A percentile compares a stretch with the other conserved stretches of the same genome.
Conservation (phyloP, 2,113 vertebrate genomes). For the Scolopax mira region DNA sequence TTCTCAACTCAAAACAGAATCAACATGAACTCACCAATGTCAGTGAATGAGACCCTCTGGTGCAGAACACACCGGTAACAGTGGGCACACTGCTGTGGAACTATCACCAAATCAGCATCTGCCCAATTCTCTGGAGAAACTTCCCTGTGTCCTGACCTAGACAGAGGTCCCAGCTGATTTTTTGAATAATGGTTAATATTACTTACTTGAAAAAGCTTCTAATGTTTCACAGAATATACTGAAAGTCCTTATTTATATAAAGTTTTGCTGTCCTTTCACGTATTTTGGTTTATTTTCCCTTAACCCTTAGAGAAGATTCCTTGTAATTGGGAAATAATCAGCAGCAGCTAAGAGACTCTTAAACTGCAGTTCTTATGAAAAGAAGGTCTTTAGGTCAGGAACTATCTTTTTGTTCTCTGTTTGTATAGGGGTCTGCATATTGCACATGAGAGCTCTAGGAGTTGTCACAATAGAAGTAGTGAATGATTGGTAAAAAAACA, state of each 20-base stretch:
- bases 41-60: neutral
- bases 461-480: neutral
- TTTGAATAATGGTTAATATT: neutral
- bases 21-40: neutral
- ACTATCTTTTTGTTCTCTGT: neutral
- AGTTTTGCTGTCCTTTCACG: neutral
- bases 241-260: neutral
- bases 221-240: neutral
- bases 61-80: neutral
- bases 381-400: neutral
- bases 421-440: neutral
- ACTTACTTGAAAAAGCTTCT: neutral
- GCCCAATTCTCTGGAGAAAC: neutral
- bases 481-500: neutral
- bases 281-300: neutral
- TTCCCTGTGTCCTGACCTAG: neutral
- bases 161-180: neutral
- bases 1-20: neutral
- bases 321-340: neutral
- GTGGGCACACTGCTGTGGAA: neutral
- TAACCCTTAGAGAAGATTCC: neutral
- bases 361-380: neutral
- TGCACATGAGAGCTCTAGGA: neutral
- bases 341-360: neutral
- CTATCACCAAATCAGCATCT: neutral